Base-by-base conservation (phyloP, 2,797 vertebrate genomes). In the Chloroceryle amazona region DNA sequence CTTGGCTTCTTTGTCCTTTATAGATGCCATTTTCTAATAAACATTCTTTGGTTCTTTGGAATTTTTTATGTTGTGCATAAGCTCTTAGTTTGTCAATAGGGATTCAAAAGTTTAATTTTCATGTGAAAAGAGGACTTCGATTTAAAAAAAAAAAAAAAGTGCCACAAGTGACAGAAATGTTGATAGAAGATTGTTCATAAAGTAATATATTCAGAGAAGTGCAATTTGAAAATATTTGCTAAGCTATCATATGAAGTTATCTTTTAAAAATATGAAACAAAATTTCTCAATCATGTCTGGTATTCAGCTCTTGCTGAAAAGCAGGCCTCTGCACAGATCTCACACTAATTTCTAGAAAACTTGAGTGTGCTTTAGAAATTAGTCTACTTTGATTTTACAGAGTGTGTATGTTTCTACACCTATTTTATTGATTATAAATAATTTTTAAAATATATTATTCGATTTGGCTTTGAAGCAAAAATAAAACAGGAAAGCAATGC, bases 1-100 rank as follows among this genome's bases (percentile, higher is more conserved):
- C 88, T 96, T 97, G 96, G 96, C 96, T 96, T 54, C 91, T 66
- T 51, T 86, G 76, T 97, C 95, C 93, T 94, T 90, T 72, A 68
- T 60, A 95, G 89, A 95, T 98, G 96, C 96, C 96, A 86, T 95
- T 96, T 97, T 75, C 95, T 91, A 92, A 96, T 72, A 95, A 94
- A 94, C 31, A 76, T 72, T 41, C 80, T 86, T 93, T 89, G 70
- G 13, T 96, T 94, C 94, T 90, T 87, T 78, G 79, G 73, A 86
- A 54, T 51, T 93, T 67, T 91, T 88, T 76, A 11, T 51, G 29
- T 70, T 91, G 47, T 29, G 25, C 71, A 54, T 79, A 82, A 97
- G 81, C 26, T 71, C 62, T 90, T 52, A 39, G 46, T 82, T 89
- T 83, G 19, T 55, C 90, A 89, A 15, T 2, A 10, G 57, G 60